Percentiles rank a stretch among this genome's conserved stretches.
These are phyloP conservation scores for Xenopus tropicalis DNA, from an alignment of 2,113 vertebrate species.

Conservation along the genomic window UCB_Xtro_10.0 CM004443.2:63098001-63098500, in stretches of 20 bases:
- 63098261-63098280: constrained; percentile 85
- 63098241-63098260: constrained; percentile 82
- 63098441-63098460: constrained; percentile 81
- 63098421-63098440: constrained; percentile 53
- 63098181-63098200: constrained; percentile 97
- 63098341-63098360: constrained; percentile 94
- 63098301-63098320: constrained; percentile 93
- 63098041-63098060: constrained; percentile 98
- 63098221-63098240: constrained; percentile 86
- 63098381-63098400: constrained; percentile 82
- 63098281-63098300: constrained; percentile 94
- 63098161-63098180: constrained; percentile 86
- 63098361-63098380: constrained; percentile 93
- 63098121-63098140: constrained; percentile 85
- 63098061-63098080: constrained; percentile 95
- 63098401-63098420: constrained; percentile 73
- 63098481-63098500: constrained; percentile 90
- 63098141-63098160: constrained; percentile 74
- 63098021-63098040: constrained; percentile 89
- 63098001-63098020: constrained; percentile 86
- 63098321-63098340: constrained; percentile 91
- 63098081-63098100: constrained; percentile 98
- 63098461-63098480: constrained; percentile 82
- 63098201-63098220: constrained; percentile 94
- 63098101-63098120: constrained; percentile 89